A percentile compares a stretch with the other conserved stretches of the same genome.
Conservation (phyloP, 2,797 vertebrate genomes). For the Hydrolagus colliei region DNA sequence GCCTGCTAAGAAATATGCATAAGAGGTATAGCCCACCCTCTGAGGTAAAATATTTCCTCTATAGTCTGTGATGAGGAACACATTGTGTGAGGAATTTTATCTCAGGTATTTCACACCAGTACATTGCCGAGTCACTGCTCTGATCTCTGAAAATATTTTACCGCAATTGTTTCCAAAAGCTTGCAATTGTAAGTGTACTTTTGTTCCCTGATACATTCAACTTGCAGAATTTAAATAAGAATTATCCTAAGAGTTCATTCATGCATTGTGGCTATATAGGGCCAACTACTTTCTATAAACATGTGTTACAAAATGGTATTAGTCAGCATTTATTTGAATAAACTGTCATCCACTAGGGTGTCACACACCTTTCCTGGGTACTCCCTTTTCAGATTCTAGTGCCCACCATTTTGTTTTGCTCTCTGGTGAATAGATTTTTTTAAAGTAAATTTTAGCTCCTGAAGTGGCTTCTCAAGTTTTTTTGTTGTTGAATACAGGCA, state of each 20-base stretch:
- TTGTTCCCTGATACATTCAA: not conserved
- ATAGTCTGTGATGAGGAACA: too few relatives aligned
- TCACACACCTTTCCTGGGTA: not conserved
- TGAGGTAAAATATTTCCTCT: too few relatives aligned
- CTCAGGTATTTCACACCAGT: not conserved
- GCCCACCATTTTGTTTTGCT: conserved; percentile 40
- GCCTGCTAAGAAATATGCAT: too few relatives aligned
- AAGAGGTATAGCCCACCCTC: too few relatives aligned
- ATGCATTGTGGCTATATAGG: not conserved
- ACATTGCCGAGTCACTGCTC: not conserved
- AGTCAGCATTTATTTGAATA: too few relatives aligned
- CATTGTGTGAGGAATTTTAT: not conserved
- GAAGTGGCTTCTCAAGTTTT: too few relatives aligned
- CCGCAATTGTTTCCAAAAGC: not conserved
- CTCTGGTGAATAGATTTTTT: conserved; percentile 46
- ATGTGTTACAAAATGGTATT: too few relatives aligned
- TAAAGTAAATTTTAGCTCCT: conserved; percentile 37
- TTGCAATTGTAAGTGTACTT: not conserved
- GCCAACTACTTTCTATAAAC: not conserved
- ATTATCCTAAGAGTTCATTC: not conserved
- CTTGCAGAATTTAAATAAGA: not conserved
- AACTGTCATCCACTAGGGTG: too few relatives aligned
- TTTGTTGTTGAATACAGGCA: too few relatives aligned
- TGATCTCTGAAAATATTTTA: not conserved
- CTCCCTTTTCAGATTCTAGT: not conserved